Conservation (phyloP, 2,888 invertebrate species). For the Campoletis raptor region DNA sequence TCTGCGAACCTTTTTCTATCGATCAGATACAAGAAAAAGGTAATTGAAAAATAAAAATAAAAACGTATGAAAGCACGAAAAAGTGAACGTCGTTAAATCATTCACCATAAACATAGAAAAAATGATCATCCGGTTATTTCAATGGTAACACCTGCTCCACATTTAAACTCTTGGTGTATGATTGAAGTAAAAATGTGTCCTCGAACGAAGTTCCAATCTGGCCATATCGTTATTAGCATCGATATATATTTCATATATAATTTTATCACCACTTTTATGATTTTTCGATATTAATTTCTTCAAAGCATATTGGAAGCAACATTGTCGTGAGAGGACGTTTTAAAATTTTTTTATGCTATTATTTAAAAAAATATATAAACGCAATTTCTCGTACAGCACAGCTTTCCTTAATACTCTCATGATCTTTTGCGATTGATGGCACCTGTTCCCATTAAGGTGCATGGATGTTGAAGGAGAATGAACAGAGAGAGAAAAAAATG, state of each 20-base stretch:
- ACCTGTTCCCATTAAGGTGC: conserved; percentile 62
- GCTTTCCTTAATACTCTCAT: background rate
- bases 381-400: conserved; percentile 6
- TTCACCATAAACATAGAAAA: background rate
- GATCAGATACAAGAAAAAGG: background rate
- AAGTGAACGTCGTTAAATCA: background rate
- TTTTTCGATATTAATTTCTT: background rate
- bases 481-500: background rate
- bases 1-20: background rate
- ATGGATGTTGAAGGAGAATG: conserved; percentile 20
- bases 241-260: background rate
- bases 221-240: background rate
- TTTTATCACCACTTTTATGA: conserved; percentile 3
- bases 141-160: conserved; percentile 46
- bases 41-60: background rate
- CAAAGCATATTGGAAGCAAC: background rate
- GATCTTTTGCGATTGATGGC: conserved; percentile 29
- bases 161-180: background rate
- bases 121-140: background rate
- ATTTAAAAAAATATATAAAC: background rate
- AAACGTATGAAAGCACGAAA: too few relatives aligned
- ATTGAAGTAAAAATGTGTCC: conserved; percentile 10
- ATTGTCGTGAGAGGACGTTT: too few relatives aligned
- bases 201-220: conserved; percentile 10
- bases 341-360: background rate